Conservation (phyloP, 2,888 invertebrate species). For the Rhodophaea formosa region DNA sequence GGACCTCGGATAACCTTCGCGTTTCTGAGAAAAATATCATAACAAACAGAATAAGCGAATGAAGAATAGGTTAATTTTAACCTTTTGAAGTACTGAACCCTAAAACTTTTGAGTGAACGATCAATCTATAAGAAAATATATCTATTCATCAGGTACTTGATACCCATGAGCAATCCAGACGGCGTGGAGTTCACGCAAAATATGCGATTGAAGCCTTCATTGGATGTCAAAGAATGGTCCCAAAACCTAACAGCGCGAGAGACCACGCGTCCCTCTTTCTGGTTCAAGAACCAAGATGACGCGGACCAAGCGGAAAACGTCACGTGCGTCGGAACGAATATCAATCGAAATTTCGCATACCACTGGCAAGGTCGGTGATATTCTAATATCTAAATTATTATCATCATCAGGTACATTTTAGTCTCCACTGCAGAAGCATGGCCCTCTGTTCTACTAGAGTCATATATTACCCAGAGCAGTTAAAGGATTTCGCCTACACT, state of each 20-base stretch:
- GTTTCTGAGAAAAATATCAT: too few species aligned
- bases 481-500: too few species aligned
- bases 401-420: too few species aligned
- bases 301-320: slow-evolving; percentile 31
- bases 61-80: too few species aligned
- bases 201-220: slow-evolving; percentile 36
- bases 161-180: slow-evolving; percentile 70
- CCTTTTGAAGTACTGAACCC: too few species aligned
- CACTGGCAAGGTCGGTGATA: slow-evolving; percentile 68
- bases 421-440: too few species aligned
- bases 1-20: too few species aligned
- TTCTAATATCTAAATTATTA: not conserved
- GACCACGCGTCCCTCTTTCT: slow-evolving; percentile 47
- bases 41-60: too few species aligned
- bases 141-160: slow-evolving; percentile 54
- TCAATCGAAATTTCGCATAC: slow-evolving; percentile 73
- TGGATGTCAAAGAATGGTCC: slow-evolving; percentile 51
- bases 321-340: slow-evolving; percentile 64
- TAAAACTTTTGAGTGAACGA: too few species aligned
- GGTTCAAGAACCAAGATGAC: slow-evolving; percentile 68
- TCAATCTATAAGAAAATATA: too few species aligned
- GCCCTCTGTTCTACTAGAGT: too few species aligned
- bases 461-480: too few species aligned
- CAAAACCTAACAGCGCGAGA: slow-evolving; percentile 47
- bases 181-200: slow-evolving; percentile 60